phyloP scores from a whole-genome alignment of 2,888 invertebrate species.

The Xestia ashworthii region DNA sequence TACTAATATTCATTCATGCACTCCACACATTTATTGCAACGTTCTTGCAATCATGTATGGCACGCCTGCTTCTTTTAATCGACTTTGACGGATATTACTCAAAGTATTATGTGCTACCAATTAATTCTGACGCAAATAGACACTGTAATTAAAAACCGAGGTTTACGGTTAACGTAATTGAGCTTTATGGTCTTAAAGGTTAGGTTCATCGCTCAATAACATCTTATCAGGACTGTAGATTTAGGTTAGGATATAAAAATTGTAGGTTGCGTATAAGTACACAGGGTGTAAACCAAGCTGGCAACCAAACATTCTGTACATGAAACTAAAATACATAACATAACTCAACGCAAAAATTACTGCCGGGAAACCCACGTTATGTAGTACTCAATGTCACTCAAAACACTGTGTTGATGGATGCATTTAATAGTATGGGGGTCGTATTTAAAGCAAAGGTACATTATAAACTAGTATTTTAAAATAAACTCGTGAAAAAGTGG shows the following conservation, averaged over 20 bases:
- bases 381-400: no score
- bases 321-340: no score
- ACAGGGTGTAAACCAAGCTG: neutral
- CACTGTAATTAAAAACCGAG: conserved; percentile 41
- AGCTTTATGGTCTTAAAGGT: conserved; percentile 20
- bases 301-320: no score
- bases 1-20: conserved; percentile 20
- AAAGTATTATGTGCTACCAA: conserved; percentile 66
- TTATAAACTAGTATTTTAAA: no score
- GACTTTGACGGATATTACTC: conserved; percentile 70
- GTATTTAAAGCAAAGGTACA: no score
- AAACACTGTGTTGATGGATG: no score
- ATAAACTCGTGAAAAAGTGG: no score
- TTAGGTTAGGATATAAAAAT: neutral
- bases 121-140: conserved; percentile 54
- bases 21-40: conserved; percentile 16
- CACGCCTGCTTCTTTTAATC: conserved; percentile 48
- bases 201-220: conserved; percentile 4
- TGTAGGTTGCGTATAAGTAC: neutral
- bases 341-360: no score
- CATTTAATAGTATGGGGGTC: no score
- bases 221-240: conserved; percentile 15
- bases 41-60: conserved; percentile 19
- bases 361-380: no score
- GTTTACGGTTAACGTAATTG: conserved; percentile 25